A percentile compares a stretch with the other conserved stretches of the same genome.
These are phyloP conservation scores for Poeciliopsis turneri DNA, from an alignment of 2,797 vertebrate species.

Conservation along the genomic window DNA sequence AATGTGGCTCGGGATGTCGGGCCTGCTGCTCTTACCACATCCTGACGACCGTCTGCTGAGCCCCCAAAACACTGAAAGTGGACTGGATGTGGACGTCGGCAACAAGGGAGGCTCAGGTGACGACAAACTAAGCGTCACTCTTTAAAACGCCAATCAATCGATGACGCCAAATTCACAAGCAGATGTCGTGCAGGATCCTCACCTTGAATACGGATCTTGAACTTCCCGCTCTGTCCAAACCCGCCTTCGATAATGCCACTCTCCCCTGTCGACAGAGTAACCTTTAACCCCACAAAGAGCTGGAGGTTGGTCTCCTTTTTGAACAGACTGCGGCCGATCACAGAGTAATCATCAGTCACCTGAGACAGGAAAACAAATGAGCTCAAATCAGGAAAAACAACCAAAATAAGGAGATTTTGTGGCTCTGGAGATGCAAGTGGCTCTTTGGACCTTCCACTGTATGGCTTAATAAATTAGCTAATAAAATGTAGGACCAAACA, in stretches of 20 bases:
- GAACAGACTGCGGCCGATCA: constrained; percentile 95
- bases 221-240: constrained; percentile 98
- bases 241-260: constrained; percentile 90
- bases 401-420: not conserved
- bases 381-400: constrained; percentile 14
- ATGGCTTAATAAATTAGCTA: no score
- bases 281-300: constrained; percentile 93
- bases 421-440: no score
- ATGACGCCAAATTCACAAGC: not conserved
- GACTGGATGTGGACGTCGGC: constrained; percentile 19
- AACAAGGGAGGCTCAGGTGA: not conserved
- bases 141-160: not conserved
- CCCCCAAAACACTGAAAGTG: constrained; percentile 24
- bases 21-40: constrained; percentile 74
- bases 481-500: no score
- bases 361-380: constrained; percentile 54
- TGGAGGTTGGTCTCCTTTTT: constrained; percentile 99
- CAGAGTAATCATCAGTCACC: constrained; percentile 92
- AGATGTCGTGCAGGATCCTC: constrained; percentile 42
- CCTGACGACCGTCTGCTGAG: constrained; percentile 64
- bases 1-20: constrained; percentile 72
- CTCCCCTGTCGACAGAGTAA: constrained; percentile 92
- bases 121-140: not conserved
- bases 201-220: constrained; percentile 94
- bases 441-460: no score